Percentiles rank a stretch among this genome's conserved stretches.
phyloP scores from a whole-genome alignment of 1,140 invertebrate species.

The Chironomus striatipennis region DNA sequence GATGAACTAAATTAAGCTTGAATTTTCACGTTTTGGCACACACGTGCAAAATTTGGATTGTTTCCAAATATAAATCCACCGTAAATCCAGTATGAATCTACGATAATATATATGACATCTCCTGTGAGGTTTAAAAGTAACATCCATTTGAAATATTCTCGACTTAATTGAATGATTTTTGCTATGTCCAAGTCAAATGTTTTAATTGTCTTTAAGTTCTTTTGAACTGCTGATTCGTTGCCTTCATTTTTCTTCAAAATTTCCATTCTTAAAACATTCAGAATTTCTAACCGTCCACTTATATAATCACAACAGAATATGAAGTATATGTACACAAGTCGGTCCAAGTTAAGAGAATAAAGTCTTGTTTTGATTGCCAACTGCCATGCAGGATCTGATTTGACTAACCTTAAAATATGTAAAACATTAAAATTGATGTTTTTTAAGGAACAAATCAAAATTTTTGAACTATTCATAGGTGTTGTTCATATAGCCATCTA shows the following conservation, averaged over 20 bases:
- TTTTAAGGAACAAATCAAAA: too few species aligned
- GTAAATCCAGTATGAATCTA: not conserved
- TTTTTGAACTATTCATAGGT: too few species aligned
- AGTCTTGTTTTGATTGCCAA: not conserved
- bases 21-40: not conserved
- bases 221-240: not conserved
- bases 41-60: not conserved
- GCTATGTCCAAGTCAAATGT: not conserved
- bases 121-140: not conserved
- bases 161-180: not conserved
- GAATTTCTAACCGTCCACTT: not conserved
- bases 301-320: not conserved
- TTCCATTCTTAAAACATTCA: not conserved
- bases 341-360: not conserved
- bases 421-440: too few species aligned
- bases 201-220: not conserved
- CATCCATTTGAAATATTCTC: slow-evolving; percentile 2
- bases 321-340: not conserved
- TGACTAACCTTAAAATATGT: too few species aligned
- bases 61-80: not conserved
- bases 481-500: too few species aligned
- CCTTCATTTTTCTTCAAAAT: not conserved
- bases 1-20: not conserved
- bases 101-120: not conserved
- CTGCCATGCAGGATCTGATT: not conserved